phyloP scores from a whole-genome alignment of 2,888 invertebrate species.

The Anticlea derivata region DNA sequence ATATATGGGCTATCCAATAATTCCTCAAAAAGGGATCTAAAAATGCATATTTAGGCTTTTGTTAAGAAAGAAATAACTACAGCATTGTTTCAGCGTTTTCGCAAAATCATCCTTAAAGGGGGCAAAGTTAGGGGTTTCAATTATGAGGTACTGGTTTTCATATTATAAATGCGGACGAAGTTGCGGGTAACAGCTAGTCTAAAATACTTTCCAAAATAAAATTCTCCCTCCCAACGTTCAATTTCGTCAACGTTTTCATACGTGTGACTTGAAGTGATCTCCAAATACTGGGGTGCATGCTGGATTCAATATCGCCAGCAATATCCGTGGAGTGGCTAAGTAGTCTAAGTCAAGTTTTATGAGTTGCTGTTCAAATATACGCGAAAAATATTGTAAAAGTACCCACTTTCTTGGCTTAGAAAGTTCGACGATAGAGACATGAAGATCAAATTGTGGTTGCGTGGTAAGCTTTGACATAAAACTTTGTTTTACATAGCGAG shows the following conservation, averaged over 20 bases:
- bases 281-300: conserved; percentile 61
- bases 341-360: conserved; percentile 71
- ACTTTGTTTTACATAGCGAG: too few relatives aligned
- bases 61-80: too few relatives aligned
- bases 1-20: too few relatives aligned
- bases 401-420: conserved; percentile 12
- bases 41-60: too few relatives aligned
- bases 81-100: too few relatives aligned
- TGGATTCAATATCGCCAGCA: conserved; percentile 64
- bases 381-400: conserved; percentile 29
- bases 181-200: not conserved
- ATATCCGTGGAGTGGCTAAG: conserved; percentile 59
- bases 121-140: too few relatives aligned
- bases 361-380: conserved; percentile 55
- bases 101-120: too few relatives aligned
- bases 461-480: not conserved
- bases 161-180: too few relatives aligned
- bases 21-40: too few relatives aligned
- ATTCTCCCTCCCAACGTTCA: conserved; percentile 38
- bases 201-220: conserved; percentile 17
- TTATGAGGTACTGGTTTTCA: too few relatives aligned
- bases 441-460: not conserved
- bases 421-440: conserved; percentile 9
- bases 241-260: conserved; percentile 54
- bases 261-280: conserved; percentile 54